Percentiles rank a stretch among this genome's conserved stretches.
phyloP scores from a whole-genome alignment of 2,113 vertebrate species.

The human region DNA sequence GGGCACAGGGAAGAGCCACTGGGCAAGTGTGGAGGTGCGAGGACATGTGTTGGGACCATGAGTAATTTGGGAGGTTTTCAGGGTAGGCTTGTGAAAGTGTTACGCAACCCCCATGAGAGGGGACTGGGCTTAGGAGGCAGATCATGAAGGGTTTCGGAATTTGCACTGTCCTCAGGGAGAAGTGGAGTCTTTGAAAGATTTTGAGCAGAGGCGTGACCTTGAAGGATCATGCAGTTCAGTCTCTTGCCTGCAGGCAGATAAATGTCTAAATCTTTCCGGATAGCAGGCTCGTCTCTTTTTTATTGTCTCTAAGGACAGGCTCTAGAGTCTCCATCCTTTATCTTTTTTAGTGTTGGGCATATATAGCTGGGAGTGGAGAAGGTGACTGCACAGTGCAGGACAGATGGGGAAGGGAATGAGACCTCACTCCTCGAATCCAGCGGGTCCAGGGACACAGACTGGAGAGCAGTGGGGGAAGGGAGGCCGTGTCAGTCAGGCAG shows the following conservation, averaged over 20 bases:
- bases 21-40: fast-evolving
- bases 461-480: fast-evolving
- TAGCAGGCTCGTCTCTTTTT: not conserved
- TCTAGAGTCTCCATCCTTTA: not conserved
- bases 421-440: not conserved
- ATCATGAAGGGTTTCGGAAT: not conserved
- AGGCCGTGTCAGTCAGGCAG: not conserved
- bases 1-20: not conserved
- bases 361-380: not conserved
- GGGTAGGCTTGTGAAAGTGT: not conserved
- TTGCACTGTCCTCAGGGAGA: not conserved
- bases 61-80: not conserved
- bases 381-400: not conserved
- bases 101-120: not conserved
- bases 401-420: not conserved
- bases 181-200: not conserved
- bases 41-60: fast-evolving
- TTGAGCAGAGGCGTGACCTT: constrained; percentile 26
- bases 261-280: not conserved
- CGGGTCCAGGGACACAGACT: fast-evolving
- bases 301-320: not conserved
- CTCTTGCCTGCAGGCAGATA: constrained; percentile 42
- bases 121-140: not conserved
- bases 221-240: not conserved
- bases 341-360: not conserved